Percentiles rank a stretch among this genome's conserved stretches.
Conservation (phyloP, 2,797 vertebrate genomes). For the Uromys caudimaculatus region DNA sequence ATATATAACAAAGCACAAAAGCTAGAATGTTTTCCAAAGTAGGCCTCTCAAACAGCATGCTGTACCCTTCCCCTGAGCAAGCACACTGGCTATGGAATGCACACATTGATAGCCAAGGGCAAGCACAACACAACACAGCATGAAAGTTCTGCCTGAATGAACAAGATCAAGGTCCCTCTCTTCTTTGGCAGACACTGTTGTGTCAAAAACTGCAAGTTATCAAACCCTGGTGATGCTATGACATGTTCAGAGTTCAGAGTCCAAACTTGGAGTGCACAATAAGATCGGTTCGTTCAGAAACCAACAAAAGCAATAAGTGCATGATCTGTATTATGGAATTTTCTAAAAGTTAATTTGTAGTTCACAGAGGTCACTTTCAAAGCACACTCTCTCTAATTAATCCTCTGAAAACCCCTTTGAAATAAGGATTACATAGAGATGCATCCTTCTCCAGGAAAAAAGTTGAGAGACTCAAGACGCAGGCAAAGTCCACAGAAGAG, state of each 20-base stretch:
- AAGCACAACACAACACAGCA: neutral
- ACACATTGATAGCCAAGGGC: neutral
- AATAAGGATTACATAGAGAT: neutral
- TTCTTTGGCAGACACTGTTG: neutral
- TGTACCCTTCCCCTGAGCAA: neutral
- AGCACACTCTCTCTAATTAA: constrained; percentile 7
- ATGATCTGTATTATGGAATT: constrained; percentile 37
- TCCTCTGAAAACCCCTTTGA: constrained; percentile 8
- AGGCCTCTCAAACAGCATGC: neutral
- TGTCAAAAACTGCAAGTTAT: neutral
- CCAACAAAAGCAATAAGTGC: neutral
- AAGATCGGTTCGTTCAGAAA: neutral
- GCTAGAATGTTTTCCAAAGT: neutral
- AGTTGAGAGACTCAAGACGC: neutral
- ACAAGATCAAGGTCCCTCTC: neutral
- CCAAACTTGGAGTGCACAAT: neutral
- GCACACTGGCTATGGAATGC: neutral
- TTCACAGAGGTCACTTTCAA: constrained; percentile 47
- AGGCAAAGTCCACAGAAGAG: neutral
- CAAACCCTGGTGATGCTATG: neutral
- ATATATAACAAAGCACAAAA: constrained; percentile 21
- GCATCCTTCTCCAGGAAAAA: neutral
- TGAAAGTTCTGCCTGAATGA: neutral
- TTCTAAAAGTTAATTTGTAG: constrained; percentile 27
- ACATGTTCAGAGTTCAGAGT: neutral